Evolutionary conservation across 2,888 invertebrate genomes (phyloP).

Genomic region (Elmis aenea): DNA sequence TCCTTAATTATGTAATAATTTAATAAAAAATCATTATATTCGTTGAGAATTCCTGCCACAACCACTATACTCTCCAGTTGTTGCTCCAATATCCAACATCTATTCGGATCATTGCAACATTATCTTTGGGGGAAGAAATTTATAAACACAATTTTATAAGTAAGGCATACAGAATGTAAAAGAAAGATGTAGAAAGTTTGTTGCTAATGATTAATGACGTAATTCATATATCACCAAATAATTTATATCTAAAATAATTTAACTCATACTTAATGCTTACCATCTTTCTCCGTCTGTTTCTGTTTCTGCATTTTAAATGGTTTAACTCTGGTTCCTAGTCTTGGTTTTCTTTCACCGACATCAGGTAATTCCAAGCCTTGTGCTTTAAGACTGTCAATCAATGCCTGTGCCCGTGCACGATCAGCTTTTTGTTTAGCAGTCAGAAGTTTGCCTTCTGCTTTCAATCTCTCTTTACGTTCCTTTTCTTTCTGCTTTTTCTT

Average conservation of each 20-base stretch:
- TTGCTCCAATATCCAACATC: too few species aligned
- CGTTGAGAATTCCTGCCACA: too few species aligned
- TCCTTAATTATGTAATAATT: too few species aligned
- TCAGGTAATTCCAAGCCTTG: constrained; percentile 81
- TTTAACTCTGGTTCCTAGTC: constrained; percentile 71
- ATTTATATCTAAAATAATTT: background rate
- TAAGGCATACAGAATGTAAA: too few species aligned
- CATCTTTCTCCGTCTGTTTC: constrained; percentile 50
- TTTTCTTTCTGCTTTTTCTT: constrained; percentile 88
- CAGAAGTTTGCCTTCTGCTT: constrained; percentile 93
- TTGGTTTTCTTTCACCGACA: constrained; percentile 56
- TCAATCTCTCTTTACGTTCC: constrained; percentile 85
- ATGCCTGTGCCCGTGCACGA: constrained; percentile 79
- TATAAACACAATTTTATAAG: too few species aligned
- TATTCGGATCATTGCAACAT: too few species aligned
- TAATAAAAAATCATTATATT: too few species aligned
- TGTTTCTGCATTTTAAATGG: constrained; percentile 65
- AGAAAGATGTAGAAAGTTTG: too few species aligned
- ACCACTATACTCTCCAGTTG: too few species aligned
- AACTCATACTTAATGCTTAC: constrained; percentile 17
- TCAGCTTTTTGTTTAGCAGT: constrained; percentile 93
- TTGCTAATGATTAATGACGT: too few species aligned
- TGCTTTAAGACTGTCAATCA: constrained; percentile 83
- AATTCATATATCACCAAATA: background rate
- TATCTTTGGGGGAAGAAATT: too few species aligned